These are phyloP conservation scores for Rhabdomys dilectus DNA, from an alignment of 2,113 vertebrate genomes.

Conservation along the genomic window DNA sequence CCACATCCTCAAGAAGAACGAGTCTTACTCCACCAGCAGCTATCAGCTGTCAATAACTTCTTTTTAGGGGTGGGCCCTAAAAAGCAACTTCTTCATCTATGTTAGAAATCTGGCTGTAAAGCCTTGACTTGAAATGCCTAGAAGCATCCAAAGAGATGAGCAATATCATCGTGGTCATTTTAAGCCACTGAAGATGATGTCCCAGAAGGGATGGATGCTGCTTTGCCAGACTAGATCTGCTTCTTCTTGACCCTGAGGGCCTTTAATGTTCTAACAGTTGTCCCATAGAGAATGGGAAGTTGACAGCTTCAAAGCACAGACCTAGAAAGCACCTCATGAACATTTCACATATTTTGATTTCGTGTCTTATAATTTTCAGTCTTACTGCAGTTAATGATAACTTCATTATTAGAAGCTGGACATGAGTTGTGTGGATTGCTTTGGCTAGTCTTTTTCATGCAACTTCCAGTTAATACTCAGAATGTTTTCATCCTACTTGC, in stretches of 20 bases:
- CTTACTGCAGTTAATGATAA: neutral
- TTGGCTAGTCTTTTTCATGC: neutral
- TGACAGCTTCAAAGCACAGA: neutral
- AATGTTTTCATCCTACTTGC: neutral
- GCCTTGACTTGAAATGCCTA: neutral
- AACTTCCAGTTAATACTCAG: neutral
- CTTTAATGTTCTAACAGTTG: neutral
- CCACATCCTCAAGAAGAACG: neutral
- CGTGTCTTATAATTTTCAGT: neutral
- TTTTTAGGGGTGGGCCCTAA: neutral
- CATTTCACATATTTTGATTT: neutral
- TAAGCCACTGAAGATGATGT: neutral
- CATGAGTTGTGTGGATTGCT: neutral
- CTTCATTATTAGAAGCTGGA: neutral
- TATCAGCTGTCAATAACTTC: neutral
- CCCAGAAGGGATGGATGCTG: neutral
- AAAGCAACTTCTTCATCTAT: neutral
- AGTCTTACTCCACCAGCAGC: neutral
- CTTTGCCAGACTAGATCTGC: neutral
- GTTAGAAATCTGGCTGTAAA: neutral
- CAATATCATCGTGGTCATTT: neutral
- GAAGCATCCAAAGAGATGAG: too few species aligned
- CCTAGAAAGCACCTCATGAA: neutral
- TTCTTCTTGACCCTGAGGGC: neutral
- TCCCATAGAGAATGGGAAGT: neutral